Conservation (phyloP, 2,888 invertebrate species). For the Pseudococcus jackbeardsleyi region DNA sequence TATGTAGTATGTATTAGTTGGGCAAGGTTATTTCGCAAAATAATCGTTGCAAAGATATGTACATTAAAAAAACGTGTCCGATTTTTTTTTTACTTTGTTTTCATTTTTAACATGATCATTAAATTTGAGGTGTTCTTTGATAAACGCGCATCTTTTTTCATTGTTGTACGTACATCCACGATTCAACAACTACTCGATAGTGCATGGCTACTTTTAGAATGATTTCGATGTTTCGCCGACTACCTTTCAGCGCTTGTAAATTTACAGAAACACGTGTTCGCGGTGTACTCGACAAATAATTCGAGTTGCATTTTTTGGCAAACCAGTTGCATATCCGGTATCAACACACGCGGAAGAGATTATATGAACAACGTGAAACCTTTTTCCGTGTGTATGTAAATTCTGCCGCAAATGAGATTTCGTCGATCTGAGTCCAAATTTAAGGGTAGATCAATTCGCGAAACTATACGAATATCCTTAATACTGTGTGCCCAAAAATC, state of each 20-base stretch:
- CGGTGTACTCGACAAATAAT: neutral
- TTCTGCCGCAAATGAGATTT: no score
- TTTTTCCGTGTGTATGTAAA: no score
- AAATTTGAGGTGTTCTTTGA: neutral
- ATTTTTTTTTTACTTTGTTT: neutral
- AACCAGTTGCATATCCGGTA: neutral
- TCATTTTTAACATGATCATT: neutral
- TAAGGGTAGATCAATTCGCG: no score
- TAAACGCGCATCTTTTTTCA: neutral
- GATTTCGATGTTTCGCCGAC: neutral
- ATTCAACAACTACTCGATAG: neutral
- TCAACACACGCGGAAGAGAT: no score
- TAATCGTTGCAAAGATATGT: neutral
- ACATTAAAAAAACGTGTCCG: neutral
- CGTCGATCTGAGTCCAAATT: no score
- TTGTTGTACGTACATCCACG: neutral
- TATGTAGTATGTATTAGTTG: neutral
- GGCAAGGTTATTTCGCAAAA: conserved; percentile 8
- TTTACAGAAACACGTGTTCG: no score
- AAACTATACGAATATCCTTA: no score
- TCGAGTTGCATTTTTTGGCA: neutral
- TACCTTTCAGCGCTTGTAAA: neutral
- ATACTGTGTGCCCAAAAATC: no score
- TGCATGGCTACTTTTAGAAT: conserved; percentile 3
- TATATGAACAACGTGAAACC: no score